Percentiles rank a stretch among this genome's conserved stretches.
phyloP scores from a whole-genome alignment of 2,797 vertebrate genomes.

The Prionace glauca region DNA sequence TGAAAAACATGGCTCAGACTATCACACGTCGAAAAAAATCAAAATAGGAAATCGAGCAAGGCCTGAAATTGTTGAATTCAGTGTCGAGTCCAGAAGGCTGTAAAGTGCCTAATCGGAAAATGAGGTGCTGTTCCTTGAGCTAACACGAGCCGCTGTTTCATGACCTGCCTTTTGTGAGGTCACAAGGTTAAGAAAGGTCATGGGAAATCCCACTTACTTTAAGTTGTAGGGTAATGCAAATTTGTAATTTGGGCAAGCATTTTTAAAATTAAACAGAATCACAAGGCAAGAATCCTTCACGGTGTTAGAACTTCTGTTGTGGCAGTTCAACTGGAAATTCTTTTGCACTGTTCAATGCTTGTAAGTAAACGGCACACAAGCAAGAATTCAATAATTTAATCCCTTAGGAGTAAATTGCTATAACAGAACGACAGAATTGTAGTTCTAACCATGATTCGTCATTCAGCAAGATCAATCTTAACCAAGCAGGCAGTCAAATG shows the following conservation, averaged over 20 bases:
- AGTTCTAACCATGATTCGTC: background rate
- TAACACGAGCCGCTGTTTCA: background rate
- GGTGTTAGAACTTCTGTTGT: background rate
- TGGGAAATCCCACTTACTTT: slow-evolving; percentile 11
- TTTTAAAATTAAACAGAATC: background rate
- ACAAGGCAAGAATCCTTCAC: background rate
- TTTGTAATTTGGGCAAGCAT: background rate
- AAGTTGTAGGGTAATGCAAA: background rate
- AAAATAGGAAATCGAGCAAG: background rate
- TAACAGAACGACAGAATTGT: background rate
- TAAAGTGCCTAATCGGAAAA: background rate
- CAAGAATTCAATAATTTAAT: slow-evolving; percentile 2
- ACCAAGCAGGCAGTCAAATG: background rate
- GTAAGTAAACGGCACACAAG: background rate
- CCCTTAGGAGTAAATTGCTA: background rate
- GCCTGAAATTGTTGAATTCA: background rate
- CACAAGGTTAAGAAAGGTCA: background rate
- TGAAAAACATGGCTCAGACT: background rate
- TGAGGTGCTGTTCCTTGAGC: background rate
- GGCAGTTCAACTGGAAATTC: background rate
- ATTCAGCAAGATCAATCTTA: background rate
- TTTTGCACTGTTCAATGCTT: background rate
- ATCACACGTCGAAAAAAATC: background rate
- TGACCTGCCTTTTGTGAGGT: background rate
- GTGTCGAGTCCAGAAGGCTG: background rate